These are phyloP conservation scores for Kradibia gibbosae DNA, from an alignment of 1,140 invertebrate genomes.

Conservation along the genomic window DNA sequence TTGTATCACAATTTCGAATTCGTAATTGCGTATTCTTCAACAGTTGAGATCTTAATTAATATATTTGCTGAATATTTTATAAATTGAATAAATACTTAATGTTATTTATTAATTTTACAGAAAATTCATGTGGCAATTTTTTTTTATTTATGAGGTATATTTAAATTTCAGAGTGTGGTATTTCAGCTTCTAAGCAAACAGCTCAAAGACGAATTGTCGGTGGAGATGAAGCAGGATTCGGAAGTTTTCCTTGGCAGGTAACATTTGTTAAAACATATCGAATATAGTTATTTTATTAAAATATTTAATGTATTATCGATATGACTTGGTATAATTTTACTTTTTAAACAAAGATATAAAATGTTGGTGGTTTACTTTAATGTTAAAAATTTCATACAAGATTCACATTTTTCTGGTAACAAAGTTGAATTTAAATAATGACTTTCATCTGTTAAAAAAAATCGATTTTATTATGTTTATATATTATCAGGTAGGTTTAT, in stretches of 20 bases:
- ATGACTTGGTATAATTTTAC: not conserved
- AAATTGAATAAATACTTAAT: not conserved
- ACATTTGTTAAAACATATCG: conserved; percentile 20
- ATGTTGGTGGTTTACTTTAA: too few species aligned
- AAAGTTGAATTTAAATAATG: too few species aligned
- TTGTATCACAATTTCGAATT: not conserved
- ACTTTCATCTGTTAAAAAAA: too few species aligned
- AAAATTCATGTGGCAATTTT: not conserved
- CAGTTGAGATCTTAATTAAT: not conserved
- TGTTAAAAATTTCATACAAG: too few species aligned
- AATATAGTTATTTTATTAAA: not conserved
- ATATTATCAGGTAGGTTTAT: too few species aligned
- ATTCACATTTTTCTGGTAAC: too few species aligned
- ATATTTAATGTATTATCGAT: not conserved
- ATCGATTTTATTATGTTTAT: too few species aligned
- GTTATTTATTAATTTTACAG: too few species aligned
- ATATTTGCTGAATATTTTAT: not conserved
- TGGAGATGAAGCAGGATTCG: conserved; percentile 93
- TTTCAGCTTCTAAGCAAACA: conserved; percentile 85
- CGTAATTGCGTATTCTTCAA: conserved; percentile 11
- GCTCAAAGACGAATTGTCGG: conserved; percentile 93
- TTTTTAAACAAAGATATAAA: too few species aligned
- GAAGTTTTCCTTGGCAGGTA: conserved; percentile 95
- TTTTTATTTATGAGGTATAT: not conserved
- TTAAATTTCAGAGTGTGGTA: conserved; percentile 81